Evolutionary conservation across 2,888 invertebrate genomes (phyloP).

Genomic region (Lycia hirtaria): DNA sequence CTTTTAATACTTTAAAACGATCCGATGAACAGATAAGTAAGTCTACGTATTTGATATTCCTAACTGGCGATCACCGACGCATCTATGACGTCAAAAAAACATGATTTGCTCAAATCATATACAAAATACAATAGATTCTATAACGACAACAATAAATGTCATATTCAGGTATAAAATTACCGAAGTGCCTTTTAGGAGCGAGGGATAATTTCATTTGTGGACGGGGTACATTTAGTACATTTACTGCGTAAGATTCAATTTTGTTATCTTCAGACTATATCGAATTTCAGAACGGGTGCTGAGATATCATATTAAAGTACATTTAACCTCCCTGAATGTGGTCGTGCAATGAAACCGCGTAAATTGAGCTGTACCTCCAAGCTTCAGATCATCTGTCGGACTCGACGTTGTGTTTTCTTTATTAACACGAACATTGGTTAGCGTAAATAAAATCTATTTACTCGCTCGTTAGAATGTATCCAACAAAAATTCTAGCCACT

Average conservation of each 20-base stretch:
- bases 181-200: conserved; percentile 2
- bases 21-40: conserved; percentile 12
- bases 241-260: conserved; percentile 9
- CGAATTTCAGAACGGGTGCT: not conserved
- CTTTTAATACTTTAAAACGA: conserved; percentile 12
- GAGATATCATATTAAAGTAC: not conserved
- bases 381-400: conserved; percentile 24
- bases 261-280: conserved; percentile 2
- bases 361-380: conserved; percentile 38
- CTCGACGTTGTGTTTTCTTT: conserved; percentile 16
- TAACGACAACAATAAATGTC: conserved; percentile 44
- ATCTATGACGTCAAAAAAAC: conserved; percentile 62
- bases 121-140: conserved; percentile 55
- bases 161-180: conserved; percentile 11
- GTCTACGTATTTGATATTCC: conserved; percentile 23
- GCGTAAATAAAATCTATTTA: conserved; percentile 22
- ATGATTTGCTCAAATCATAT: conserved; percentile 65
- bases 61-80: conserved; percentile 47
- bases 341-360: conserved; percentile 45
- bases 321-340: conserved; percentile 1
- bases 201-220: conserved; percentile 17
- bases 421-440: conserved; percentile 19
- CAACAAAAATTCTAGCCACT: conserved; percentile 9
- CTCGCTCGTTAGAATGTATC: conserved; percentile 19
- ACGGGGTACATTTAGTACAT: not conserved